Evolutionary conservation across 2,888 invertebrate genomes (phyloP), one percentile per base, ranked within the genome.

Genomic region (Drosophila mettleri): DNA sequence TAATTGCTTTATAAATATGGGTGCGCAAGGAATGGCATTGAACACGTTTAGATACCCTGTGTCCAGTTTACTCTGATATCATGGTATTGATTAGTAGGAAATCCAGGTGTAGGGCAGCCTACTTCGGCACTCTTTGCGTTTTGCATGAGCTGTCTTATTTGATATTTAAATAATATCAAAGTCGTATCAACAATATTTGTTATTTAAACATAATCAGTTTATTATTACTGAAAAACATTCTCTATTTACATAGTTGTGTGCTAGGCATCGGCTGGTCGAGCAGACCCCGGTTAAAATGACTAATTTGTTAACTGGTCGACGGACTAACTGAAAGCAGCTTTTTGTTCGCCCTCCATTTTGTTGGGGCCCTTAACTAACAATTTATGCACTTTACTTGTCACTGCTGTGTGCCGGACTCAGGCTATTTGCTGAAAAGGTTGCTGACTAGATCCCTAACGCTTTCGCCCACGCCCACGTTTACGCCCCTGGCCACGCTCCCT

Each of bases 1-100:
- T 85, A 80, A 85, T 83, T 80, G 78, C 73, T 78, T 80, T 72
- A 84, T 84, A 78, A 74, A 83, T 81, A 81, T 76, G 83, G 79
- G 76, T 70, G 81, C 66, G 66, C 68, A 64, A 62, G 68, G 49
- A 31, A 18, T 33, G 55, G 57, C 67, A 66, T 22, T 53, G 78
- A 60, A 74, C 78, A 80, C 59, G 80, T 76, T 66, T 53, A 33
- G 20, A 58, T 64, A 51, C 39, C 41, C 46, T 55, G 4, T 18
- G 22, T 1, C 3, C 33, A 10, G 7, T 16, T 46, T 12, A 46
- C 16, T n/a, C n/a, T n/a, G n/a, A n/a, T n/a, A n/a, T n/a, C n/a
- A n/a, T n/a, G n/a, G n/a, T n/a, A n/a, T n/a, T n/a, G n/a, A n/a
- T n/a, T n/a, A n/a, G n/a, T n/a, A n/a, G n/a, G n/a, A n/a, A n/a